Evolutionary conservation across 2,797 vertebrate genomes (phyloP).

Genomic region (Cheirogaleus major): DNA sequence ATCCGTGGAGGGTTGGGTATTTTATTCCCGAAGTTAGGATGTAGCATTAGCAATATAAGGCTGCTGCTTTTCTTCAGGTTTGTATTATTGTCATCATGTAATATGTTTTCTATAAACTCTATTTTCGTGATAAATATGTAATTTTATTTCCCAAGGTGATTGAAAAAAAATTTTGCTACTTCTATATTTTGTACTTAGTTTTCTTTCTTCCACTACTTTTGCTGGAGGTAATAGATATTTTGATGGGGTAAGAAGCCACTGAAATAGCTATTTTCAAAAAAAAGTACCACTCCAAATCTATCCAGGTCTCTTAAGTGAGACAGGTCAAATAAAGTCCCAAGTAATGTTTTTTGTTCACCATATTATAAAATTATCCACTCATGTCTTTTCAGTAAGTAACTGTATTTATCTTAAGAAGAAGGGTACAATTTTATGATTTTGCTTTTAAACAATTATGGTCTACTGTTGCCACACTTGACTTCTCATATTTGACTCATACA

Average conservation of each 20-base stretch:
- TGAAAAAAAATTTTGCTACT: constrained; percentile 34
- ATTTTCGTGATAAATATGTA: constrained; percentile 36
- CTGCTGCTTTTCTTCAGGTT: not conserved
- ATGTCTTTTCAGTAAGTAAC: constrained; percentile 44
- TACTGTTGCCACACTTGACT: constrained; percentile 25
- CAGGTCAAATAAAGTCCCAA: constrained; percentile 29
- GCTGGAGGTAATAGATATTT: not conserved
- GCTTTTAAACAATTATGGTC: constrained; percentile 55
- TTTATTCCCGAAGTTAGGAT: constrained; percentile 74
- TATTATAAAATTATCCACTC: constrained; percentile 16
- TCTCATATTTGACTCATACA: not conserved
- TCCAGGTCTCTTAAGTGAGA: constrained; percentile 21
- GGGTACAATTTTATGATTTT: constrained; percentile 50
- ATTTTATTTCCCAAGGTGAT: constrained; percentile 31
- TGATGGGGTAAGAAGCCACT: not conserved
- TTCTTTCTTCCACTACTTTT: constrained; percentile 11
- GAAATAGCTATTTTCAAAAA: not conserved
- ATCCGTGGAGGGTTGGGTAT: constrained; percentile 61
- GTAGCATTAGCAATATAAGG: constrained; percentile 48
- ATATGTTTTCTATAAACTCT: constrained; percentile 31
- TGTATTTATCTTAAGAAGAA: constrained; percentile 48
- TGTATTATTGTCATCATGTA: not conserved
- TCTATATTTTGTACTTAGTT: constrained; percentile 38
- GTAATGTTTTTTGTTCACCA: constrained; percentile 37
- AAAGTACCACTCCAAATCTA: not conserved